phyloP scores from a whole-genome alignment of 2,113 vertebrate species.

The Zosterops hypoxanthus region DNA sequence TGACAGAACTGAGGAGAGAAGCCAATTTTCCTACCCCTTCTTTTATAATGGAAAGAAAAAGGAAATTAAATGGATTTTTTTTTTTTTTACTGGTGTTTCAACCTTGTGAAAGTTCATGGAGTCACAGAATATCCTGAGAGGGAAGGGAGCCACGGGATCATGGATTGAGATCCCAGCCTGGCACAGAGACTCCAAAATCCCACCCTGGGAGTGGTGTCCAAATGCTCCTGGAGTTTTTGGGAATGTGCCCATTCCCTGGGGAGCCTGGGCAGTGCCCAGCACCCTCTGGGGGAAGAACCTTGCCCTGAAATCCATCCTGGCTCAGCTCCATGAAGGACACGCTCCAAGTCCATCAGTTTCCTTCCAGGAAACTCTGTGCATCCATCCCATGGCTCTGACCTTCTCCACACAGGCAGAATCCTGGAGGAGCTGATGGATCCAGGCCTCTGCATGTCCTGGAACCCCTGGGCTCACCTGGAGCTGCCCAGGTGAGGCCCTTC shows the following conservation, averaged over 20 bases:
- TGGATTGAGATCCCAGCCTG: no score
- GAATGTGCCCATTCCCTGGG: not conserved
- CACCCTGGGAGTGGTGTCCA: accelerated
- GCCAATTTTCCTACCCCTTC: not conserved
- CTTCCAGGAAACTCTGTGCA: not conserved
- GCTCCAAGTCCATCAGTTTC: not conserved
- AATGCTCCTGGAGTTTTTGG: not conserved
- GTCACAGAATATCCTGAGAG: not conserved
- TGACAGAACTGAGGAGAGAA: not conserved
- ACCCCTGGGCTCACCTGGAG: not conserved
- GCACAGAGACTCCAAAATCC: not conserved
- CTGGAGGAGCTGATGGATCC: not conserved
- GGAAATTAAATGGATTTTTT: no score
- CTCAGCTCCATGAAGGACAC: not conserved
- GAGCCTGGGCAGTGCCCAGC: not conserved
- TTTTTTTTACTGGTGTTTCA: not conserved
- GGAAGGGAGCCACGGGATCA: not conserved
- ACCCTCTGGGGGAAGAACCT: not conserved
- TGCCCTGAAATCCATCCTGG: not conserved
- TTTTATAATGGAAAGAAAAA: not conserved
- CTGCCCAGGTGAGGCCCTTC: not conserved
- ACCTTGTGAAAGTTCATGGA: not conserved
- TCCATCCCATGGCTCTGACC: not conserved
- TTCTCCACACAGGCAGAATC: not conserved
- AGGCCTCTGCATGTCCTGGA: not conserved